Percentiles rank a stretch among this genome's conserved stretches.
phyloP scores from a whole-genome alignment of 2,797 vertebrate genomes.

The Aldrovandia affinis region DNA sequence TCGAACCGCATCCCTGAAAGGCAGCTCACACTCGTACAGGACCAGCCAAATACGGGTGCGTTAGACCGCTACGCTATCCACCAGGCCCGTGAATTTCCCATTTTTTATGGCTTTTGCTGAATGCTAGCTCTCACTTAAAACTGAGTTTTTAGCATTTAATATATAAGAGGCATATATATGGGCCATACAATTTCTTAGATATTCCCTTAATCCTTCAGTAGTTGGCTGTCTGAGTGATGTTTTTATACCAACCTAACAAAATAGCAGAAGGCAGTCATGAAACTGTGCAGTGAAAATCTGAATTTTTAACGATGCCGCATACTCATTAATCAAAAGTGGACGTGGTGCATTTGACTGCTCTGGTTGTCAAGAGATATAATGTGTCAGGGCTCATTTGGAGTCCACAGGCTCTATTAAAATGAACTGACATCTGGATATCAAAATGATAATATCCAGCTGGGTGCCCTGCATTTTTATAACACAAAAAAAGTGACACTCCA shows the following conservation, averaged over 20 bases:
- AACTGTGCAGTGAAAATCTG: background rate
- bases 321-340: background rate
- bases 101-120: too few species aligned
- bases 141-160: background rate
- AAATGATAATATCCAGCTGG: background rate
- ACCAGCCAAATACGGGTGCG: too few species aligned
- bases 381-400: conserved; percentile 10
- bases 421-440: conserved; percentile 12
- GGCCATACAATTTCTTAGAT: background rate
- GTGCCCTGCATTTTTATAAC: background rate
- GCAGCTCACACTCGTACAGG: too few species aligned
- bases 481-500: background rate
- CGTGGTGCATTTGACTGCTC: background rate
- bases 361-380: background rate
- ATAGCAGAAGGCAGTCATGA: background rate
- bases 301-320: background rate
- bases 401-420: background rate
- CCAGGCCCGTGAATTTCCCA: too few species aligned
- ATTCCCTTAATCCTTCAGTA: conserved; percentile 7
- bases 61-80: too few species aligned
- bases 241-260: background rate
- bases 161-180: background rate
- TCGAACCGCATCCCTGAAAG: too few species aligned
- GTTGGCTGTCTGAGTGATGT: background rate
- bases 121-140: background rate